Percentiles rank a stretch among this genome's conserved stretches.
These are phyloP conservation scores for Eumaeus atala DNA, from an alignment of 1,140 invertebrate species.

Conservation along the genomic window DNA sequence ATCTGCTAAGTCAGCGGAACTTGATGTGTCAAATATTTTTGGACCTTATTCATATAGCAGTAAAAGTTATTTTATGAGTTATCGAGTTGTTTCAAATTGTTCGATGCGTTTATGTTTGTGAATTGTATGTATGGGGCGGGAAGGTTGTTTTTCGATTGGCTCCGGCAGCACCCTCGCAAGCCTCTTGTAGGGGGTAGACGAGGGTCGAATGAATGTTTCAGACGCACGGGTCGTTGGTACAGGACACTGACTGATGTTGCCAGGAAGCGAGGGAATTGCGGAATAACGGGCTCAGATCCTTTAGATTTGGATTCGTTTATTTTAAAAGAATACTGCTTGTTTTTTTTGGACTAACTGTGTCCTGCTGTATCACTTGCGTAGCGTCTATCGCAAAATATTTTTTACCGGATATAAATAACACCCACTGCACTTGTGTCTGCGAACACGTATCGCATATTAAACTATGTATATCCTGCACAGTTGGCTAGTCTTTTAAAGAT, in stretches of 20 bases:
- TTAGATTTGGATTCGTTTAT: too few species aligned
- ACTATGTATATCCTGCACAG: too few species aligned
- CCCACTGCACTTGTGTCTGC: too few species aligned
- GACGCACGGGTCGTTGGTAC: conserved; percentile 37
- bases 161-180: conserved; percentile 19
- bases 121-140: not conserved
- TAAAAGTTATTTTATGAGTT: not conserved
- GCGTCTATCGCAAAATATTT: too few species aligned
- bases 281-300: too few species aligned
- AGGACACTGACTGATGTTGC: conserved; percentile 30
- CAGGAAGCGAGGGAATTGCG: too few species aligned
- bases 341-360: too few species aligned
- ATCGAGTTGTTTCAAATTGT: not conserved
- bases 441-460: too few species aligned
- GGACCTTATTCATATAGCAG: not conserved
- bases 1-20: conserved; percentile 24
- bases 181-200: conserved; percentile 32
- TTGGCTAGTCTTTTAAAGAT: too few species aligned
- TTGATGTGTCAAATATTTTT: not conserved
- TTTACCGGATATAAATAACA: too few species aligned
- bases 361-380: too few species aligned
- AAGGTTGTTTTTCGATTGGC: conserved; percentile 29
- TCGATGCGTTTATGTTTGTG: not conserved
- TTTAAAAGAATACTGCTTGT: too few species aligned
- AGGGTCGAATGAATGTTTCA: conserved; percentile 55